Evolutionary conservation across 1,140 invertebrate genomes (phyloP).

Genomic region (Drosophila paulistorum): DNA sequence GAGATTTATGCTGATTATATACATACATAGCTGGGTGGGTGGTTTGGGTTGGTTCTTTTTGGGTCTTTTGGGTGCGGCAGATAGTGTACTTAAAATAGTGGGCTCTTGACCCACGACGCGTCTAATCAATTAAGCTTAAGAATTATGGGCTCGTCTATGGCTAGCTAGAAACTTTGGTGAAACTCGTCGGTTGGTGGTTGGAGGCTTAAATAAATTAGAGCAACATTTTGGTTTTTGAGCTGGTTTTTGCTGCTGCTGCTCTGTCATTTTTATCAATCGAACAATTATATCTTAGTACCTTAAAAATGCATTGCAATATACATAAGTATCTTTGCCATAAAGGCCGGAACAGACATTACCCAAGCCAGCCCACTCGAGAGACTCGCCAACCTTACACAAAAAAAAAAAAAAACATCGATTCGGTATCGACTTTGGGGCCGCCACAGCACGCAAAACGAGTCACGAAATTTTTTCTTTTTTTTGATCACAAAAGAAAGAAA

Average conservation of each 20-base stretch:
- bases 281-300: slow-evolving; percentile 64
- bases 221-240: slow-evolving; percentile 45
- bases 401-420: neutral
- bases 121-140: slow-evolving; percentile 66
- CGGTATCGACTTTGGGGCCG: slow-evolving; percentile 23
- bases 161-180: slow-evolving; percentile 13
- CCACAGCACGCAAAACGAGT: slow-evolving; percentile 73
- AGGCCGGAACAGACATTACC: slow-evolving; percentile 1
- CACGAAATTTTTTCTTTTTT: slow-evolving; percentile 44
- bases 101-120: slow-evolving; percentile 24
- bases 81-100: slow-evolving; percentile 17
- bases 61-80: neutral
- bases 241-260: neutral
- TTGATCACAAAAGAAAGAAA: slow-evolving; percentile 39
- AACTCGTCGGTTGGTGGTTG: neutral
- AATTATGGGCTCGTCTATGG: slow-evolving; percentile 52
- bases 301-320: slow-evolving; percentile 5
- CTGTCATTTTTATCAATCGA: slow-evolving; percentile 68
- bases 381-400: neutral
- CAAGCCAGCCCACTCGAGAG: slow-evolving; percentile 28
- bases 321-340: slow-evolving; percentile 4
- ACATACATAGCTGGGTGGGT: neutral
- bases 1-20: slow-evolving; percentile 11
- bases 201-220: slow-evolving; percentile 69
- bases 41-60: neutral